Evolutionary conservation across 2,797 vertebrate species (phyloP).

Genomic region (Chaetophractus vellerosus): DNA sequence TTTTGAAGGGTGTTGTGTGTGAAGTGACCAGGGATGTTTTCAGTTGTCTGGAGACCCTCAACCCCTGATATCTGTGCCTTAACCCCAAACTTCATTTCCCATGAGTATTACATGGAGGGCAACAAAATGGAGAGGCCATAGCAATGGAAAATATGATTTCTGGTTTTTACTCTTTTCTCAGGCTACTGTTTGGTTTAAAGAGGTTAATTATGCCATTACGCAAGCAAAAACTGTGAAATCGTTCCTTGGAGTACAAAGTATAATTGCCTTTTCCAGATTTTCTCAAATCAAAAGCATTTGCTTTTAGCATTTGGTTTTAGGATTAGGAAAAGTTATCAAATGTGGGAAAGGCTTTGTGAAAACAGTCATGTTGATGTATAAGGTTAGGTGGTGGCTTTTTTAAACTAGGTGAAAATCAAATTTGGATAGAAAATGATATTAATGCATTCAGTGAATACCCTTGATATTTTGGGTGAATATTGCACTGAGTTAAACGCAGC

Average conservation of each 20-base stretch:
- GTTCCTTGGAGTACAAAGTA: conserved; percentile 53
- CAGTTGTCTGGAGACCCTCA: background rate
- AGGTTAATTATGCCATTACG: conserved; percentile 55
- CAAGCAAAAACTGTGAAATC: conserved; percentile 62
- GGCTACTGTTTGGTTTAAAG: conserved; percentile 67
- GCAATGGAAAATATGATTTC: conserved; percentile 37
- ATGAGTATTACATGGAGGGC: background rate
- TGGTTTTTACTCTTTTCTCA: conserved; percentile 34
- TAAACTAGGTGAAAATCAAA: conserved; percentile 56
- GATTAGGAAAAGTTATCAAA: conserved; percentile 81
- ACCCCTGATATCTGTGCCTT: background rate
- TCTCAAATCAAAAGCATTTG: conserved; percentile 74
- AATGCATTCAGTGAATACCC: background rate
- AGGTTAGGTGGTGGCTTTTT: conserved; percentile 57
- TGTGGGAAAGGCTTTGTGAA: conserved; percentile 77
- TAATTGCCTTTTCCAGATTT: conserved; percentile 79
- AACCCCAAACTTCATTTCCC: background rate
- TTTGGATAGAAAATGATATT: conserved; percentile 59
- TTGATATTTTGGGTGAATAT: background rate
- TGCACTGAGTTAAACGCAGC: background rate
- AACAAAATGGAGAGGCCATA: background rate
- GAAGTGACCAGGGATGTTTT: background rate
- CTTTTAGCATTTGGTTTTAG: conserved; percentile 81
- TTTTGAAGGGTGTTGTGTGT: background rate
- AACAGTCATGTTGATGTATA: conserved; percentile 76